A percentile compares a stretch with the other conserved stretches of the same genome.
Conservation (phyloP, 2,113 vertebrate genomes). For the Axis porcinus region DNA sequence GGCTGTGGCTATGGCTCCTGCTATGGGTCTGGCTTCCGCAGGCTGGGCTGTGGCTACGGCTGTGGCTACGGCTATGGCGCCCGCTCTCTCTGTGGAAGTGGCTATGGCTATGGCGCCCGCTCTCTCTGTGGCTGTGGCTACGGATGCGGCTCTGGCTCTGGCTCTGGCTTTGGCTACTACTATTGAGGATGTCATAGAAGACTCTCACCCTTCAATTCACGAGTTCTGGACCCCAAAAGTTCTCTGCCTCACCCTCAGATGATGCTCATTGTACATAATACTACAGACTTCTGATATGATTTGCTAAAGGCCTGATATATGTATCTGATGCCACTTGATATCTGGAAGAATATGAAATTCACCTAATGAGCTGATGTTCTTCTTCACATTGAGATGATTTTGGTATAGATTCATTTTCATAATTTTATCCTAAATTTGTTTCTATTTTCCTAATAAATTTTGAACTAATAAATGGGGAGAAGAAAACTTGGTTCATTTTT, state of each 20-base stretch:
- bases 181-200: background rate
- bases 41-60: background rate
- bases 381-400: background rate
- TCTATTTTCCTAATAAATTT: background rate
- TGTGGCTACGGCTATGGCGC: background rate
- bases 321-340: background rate
- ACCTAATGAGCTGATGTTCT: background rate
- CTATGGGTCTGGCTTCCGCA: background rate
- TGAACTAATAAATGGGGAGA: background rate
- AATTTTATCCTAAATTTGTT: background rate
- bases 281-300: background rate
- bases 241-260: background rate
- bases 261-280: background rate
- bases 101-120: background rate
- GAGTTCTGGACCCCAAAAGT: background rate
- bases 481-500: background rate
- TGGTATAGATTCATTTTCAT: background rate
- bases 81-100: background rate
- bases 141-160: background rate
- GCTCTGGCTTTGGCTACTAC: constrained; percentile 32
- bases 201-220: background rate
- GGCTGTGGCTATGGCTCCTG: background rate
- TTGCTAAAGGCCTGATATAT: background rate
- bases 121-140: background rate
- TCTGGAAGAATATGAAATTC: background rate